Percentiles rank a stretch among this genome's conserved stretches.
Evolutionary conservation across 2,797 vertebrate species (phyloP).

Genomic region (Emydoidea blandingii): DNA sequence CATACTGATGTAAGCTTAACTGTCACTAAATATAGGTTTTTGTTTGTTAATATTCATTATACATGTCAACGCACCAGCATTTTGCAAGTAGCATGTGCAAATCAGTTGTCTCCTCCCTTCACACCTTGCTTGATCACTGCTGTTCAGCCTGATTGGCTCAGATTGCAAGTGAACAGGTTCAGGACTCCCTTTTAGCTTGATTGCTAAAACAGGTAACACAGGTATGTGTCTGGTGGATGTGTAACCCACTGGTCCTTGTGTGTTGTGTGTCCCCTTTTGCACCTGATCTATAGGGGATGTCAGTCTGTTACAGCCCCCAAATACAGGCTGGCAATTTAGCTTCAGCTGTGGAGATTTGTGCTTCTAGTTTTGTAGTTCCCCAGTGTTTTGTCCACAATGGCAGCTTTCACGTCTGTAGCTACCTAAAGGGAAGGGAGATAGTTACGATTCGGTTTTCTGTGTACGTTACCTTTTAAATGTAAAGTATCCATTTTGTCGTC

Average conservation of each 20-base stretch:
- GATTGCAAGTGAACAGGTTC: not conserved
- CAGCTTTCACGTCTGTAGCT: not conserved
- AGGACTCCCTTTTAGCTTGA: not conserved
- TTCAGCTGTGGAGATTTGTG: not conserved
- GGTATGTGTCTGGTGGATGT: not conserved
- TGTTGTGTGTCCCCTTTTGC: not conserved
- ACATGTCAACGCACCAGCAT: not conserved
- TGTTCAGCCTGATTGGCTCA: not conserved
- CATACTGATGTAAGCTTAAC: not conserved
- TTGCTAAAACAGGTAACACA: not conserved
- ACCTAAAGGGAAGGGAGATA: not conserved
- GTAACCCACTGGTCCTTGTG: not conserved
- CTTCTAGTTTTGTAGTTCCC: not conserved
- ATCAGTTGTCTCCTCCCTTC: not conserved
- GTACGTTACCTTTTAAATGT: not conserved
- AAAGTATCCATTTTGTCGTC: not conserved
- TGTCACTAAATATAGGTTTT: not conserved
- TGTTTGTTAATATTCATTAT: not conserved
- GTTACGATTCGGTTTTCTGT: not conserved
- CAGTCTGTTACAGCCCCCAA: not conserved
- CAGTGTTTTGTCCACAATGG: not conserved
- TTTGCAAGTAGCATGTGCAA: not conserved
- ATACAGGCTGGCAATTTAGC: not conserved
- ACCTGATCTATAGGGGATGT: not conserved
- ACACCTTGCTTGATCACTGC: not conserved